A percentile compares a stretch with the other conserved stretches of the same genome.
Evolutionary conservation across 2,888 invertebrate species (phyloP).

Genomic region (Chloroclysta siterata): DNA sequence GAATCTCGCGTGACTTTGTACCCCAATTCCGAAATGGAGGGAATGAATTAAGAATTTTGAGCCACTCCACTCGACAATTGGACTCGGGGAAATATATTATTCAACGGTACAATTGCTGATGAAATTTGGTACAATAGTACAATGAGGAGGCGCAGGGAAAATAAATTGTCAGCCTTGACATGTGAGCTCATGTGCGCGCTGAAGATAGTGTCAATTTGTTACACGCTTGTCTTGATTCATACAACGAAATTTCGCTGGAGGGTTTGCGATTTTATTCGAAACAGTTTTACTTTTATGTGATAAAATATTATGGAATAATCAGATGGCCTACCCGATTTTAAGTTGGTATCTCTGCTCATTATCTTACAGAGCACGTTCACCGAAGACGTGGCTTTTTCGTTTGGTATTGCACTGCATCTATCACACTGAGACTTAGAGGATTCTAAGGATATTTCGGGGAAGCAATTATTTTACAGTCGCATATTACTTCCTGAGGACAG

Average conservation of each 20-base stretch:
- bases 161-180: conserved; percentile 11
- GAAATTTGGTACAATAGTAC: conserved; percentile 40
- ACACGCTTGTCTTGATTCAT: background rate
- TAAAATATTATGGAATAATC: too few species aligned
- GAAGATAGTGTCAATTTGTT: conserved; percentile 5
- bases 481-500: too few species aligned
- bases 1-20: conserved; percentile 48
- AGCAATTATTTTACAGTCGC: too few species aligned
- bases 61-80: conserved; percentile 52
- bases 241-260: conserved; percentile 1
- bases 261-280: background rate
- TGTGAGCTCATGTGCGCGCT: conserved; percentile 3
- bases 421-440: too few species aligned
- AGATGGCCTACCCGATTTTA: too few species aligned
- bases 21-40: conserved; percentile 49
- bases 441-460: too few species aligned
- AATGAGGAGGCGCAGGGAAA: conserved; percentile 4
- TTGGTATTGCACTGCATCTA: too few species aligned
- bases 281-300: background rate
- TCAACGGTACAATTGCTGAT: conserved; percentile 47
- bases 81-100: conserved; percentile 60
- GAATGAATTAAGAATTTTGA: conserved; percentile 52
- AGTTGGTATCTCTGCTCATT: too few species aligned
- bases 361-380: too few species aligned
- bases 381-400: too few species aligned